Evolutionary conservation across 2,888 invertebrate species (phyloP).

Genomic region (Atrina japonica): DNA sequence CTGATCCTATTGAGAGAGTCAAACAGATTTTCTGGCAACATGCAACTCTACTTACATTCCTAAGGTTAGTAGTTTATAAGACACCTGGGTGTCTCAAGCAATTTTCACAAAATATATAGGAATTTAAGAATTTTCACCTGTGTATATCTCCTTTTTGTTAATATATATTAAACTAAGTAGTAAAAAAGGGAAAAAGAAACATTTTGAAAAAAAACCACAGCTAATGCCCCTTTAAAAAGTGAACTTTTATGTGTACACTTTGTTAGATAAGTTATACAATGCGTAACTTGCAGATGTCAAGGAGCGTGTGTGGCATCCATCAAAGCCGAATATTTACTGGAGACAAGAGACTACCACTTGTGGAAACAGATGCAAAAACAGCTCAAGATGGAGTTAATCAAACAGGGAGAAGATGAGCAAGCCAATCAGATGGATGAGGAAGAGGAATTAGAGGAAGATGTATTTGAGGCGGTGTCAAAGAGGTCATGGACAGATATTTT

Average conservation of each 20-base stretch:
- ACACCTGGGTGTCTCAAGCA: no score
- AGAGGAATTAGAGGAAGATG: conserved; percentile 74
- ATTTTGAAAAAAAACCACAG: no score
- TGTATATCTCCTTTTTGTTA: no score
- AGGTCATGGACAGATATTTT: conserved; percentile 80
- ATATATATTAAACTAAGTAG: no score
- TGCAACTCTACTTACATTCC: conserved; percentile 79
- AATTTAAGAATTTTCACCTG: no score
- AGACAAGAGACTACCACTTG: conserved; percentile 74
- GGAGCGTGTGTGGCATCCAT: conserved; percentile 79
- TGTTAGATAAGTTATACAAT: no score
- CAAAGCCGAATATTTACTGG: conserved; percentile 80
- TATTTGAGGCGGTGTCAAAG: conserved; percentile 80
- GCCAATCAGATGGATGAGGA: conserved; percentile 66
- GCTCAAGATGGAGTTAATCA: conserved; percentile 59
- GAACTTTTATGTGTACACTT: no score
- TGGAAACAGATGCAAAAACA: conserved; percentile 78
- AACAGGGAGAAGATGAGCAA: conserved; percentile 60
- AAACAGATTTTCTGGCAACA: conserved; percentile 81
- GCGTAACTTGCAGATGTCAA: conserved; percentile 72
- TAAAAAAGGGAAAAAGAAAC: no score
- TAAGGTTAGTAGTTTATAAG: conserved; percentile 67
- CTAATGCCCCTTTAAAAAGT: no score
- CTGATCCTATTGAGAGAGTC: conserved; percentile 76
- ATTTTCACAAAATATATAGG: no score